Percentiles rank a stretch among this genome's conserved stretches.
Conservation (phyloP, 1,140 invertebrate species). For the Heliothis subflexa region DNA sequence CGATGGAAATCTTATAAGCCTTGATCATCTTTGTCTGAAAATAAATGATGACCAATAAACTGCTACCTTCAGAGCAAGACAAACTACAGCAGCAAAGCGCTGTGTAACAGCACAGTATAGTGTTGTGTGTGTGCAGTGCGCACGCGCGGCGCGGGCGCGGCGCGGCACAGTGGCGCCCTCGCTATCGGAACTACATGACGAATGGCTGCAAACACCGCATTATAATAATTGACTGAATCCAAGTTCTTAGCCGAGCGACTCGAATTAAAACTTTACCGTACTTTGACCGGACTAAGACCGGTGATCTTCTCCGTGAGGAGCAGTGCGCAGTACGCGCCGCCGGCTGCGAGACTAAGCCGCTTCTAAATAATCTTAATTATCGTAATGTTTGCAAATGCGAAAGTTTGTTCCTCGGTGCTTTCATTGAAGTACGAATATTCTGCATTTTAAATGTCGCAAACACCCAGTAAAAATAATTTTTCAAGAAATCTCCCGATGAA, state of each 20-base stretch:
- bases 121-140: too few species aligned
- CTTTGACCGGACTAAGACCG: too few species aligned
- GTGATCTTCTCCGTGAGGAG: not conserved
- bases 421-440: not conserved
- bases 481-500: too few species aligned
- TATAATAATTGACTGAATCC: not conserved
- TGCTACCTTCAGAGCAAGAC: too few species aligned
- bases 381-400: not conserved
- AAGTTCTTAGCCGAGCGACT: not conserved
- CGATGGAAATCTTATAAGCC: slow-evolving; percentile 27
- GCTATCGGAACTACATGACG: not conserved
- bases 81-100: too few species aligned
- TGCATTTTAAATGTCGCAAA: too few species aligned
- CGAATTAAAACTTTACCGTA: not conserved
- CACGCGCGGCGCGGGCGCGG: not conserved
- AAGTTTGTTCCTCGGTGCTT: not conserved
- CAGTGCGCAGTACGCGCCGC: not conserved
- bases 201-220: not conserved
- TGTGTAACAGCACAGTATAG: too few species aligned
- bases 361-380: slow-evolving; percentile 5
- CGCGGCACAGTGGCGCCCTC: not conserved
- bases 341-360: not conserved
- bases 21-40: slow-evolving; percentile 15
- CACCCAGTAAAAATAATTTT: too few species aligned
- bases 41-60: not conserved